These are phyloP conservation scores for Petrocephalus zakoni DNA, from an alignment of 2,113 vertebrate species.

Conservation along the genomic window DNA sequence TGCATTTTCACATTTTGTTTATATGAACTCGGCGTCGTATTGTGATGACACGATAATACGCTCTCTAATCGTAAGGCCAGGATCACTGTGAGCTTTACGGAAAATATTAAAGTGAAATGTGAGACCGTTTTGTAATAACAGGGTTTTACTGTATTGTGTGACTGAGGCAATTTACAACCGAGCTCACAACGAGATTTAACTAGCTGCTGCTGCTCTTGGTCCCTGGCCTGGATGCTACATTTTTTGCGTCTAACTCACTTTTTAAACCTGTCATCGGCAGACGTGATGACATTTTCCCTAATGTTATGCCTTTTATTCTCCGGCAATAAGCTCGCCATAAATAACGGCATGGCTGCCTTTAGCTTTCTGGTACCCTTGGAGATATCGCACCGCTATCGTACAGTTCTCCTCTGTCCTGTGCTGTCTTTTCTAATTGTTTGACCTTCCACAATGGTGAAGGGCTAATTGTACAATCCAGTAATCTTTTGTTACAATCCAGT, in stretches of 20 bases:
- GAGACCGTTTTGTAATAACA: background rate
- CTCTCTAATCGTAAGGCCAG: background rate
- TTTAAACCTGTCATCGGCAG: conserved; percentile 9
- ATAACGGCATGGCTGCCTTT: background rate
- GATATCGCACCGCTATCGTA: background rate
- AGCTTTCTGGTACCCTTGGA: background rate
- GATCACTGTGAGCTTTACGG: background rate
- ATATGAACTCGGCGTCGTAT: background rate
- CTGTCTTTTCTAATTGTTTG: background rate
- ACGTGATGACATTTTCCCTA: background rate
- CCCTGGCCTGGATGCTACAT: background rate
- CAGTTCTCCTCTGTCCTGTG: background rate
- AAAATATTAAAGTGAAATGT: background rate
- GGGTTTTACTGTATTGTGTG: background rate
- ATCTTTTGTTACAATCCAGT: background rate
- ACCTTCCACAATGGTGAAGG: background rate
- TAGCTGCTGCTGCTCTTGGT: background rate
- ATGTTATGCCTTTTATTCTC: background rate
- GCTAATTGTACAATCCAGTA: background rate
- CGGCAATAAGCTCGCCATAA: background rate
- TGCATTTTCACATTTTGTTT: background rate
- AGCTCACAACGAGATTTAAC: background rate
- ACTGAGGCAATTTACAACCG: conserved; percentile 1
- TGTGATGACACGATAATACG: background rate
- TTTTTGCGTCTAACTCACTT: conserved; percentile 2